Percentiles rank a stretch among this genome's conserved stretches.
These are phyloP conservation scores for Falco rusticolus DNA, from an alignment of 2,797 vertebrate genomes.

Conservation along the genomic window DNA sequence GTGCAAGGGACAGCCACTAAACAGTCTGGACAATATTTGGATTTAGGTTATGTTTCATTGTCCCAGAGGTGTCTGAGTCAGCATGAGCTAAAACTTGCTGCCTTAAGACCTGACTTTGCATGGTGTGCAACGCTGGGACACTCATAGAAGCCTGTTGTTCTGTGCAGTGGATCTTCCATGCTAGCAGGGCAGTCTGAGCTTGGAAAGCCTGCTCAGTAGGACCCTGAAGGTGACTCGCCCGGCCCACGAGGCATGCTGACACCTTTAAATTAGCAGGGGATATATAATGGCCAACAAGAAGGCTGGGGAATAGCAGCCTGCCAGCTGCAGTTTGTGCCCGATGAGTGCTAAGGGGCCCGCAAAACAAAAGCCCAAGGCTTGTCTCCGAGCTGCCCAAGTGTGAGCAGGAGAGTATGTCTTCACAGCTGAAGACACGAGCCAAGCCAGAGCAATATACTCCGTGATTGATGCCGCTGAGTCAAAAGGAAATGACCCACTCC, in stretches of 20 bases:
- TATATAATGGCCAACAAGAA: accelerated
- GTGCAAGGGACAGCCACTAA: not conserved
- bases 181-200: not conserved
- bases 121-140: not conserved
- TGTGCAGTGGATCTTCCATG: not conserved
- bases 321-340: not conserved
- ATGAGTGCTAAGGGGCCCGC: not conserved
- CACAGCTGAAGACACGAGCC: not conserved
- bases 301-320: not conserved
- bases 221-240: not conserved
- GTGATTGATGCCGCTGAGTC: not conserved
- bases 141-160: not conserved
- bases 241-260: not conserved
- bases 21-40: not conserved
- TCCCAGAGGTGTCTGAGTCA: not conserved
- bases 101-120: not conserved
- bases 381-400: not conserved
- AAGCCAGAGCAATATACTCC: not conserved
- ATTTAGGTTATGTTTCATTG: not conserved
- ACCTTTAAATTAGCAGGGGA: not conserved
- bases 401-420: not conserved
- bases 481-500: constrained; percentile 37
- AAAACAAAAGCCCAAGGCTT: not conserved
- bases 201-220: not conserved
- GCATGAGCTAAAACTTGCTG: not conserved